phyloP scores from a whole-genome alignment of 2,113 vertebrate genomes.

The Anser brachyrhynchus region DNA sequence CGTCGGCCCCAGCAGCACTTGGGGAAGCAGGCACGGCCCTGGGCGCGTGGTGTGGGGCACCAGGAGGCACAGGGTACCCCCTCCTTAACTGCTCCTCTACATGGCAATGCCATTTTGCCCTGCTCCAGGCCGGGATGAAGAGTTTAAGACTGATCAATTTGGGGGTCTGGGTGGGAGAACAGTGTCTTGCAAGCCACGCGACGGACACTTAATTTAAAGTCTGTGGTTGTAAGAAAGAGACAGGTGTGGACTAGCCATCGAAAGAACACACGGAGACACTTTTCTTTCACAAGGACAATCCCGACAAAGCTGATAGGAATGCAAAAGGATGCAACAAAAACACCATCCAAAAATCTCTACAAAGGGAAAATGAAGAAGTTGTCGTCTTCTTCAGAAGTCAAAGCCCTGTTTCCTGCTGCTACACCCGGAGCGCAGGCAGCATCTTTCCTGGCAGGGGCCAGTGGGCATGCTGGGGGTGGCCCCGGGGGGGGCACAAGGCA shows the following conservation, averaged over 20 bases:
- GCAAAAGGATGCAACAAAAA: background rate
- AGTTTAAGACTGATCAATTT: background rate
- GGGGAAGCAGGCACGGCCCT: background rate
- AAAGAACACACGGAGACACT: background rate
- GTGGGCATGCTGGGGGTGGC: background rate
- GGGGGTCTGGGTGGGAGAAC: background rate
- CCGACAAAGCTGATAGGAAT: background rate
- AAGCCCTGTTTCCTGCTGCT: background rate
- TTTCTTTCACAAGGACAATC: slow-evolving; percentile 11
- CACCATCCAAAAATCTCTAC: background rate
- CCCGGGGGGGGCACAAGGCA: background rate
- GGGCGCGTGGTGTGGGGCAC: background rate
- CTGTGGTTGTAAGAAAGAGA: background rate
- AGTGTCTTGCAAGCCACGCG: background rate
- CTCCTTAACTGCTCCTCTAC: background rate
- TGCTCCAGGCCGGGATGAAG: background rate
- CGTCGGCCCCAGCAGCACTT: no score
- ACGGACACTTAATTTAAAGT: slow-evolving; percentile 2
- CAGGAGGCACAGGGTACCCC: background rate
- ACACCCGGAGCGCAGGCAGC: background rate
- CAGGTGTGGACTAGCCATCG: background rate
- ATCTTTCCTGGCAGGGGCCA: background rate
- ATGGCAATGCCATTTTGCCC: background rate
- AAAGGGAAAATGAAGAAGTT: no score
- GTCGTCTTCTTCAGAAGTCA: background rate